A percentile compares a stretch with the other conserved stretches of the same genome.
Evolutionary conservation across 2,888 invertebrate species (phyloP).

Genomic region (Thecophora atra): DNA sequence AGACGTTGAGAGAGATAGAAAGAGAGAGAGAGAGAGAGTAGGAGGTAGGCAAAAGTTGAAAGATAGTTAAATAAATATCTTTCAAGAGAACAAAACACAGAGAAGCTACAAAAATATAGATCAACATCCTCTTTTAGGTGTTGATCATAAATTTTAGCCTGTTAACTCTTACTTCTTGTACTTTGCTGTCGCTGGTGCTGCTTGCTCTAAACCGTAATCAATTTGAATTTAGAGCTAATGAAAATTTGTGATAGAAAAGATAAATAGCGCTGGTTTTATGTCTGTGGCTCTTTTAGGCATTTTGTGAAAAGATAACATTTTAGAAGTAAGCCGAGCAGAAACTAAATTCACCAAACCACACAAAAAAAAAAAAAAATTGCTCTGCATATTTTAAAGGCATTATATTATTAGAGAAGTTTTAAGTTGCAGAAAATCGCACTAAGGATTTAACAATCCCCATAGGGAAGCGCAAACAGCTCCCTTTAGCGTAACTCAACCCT

Average conservation of each 20-base stretch:
- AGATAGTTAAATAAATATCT: too few relatives aligned
- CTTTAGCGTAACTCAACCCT: neutral
- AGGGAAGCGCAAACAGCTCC: neutral
- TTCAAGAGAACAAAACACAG: too few relatives aligned
- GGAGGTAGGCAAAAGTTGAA: too few relatives aligned
- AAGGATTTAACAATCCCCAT: neutral
- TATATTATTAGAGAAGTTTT: slow-evolving; percentile 23
- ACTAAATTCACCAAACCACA: neutral
- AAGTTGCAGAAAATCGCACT: neutral
- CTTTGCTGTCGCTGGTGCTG: too few relatives aligned
- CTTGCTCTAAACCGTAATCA: slow-evolving; percentile 15
- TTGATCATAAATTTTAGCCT: slow-evolving; percentile 2
- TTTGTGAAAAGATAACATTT: neutral
- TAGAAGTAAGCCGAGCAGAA: neutral
- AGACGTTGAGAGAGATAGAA: too few relatives aligned
- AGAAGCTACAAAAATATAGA: too few relatives aligned
- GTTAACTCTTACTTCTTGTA: neutral
- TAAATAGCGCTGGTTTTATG: neutral
- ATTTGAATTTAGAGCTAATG: slow-evolving; percentile 16
- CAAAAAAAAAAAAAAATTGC: too few relatives aligned
- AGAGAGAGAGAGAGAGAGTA: too few relatives aligned
- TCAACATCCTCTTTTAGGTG: neutral
- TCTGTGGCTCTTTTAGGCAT: neutral
- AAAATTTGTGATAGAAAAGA: slow-evolving; percentile 12
- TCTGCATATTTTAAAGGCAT: slow-evolving; percentile 15